phyloP scores from a whole-genome alignment of 35 echinoderm and acorn worm genomes.

The Chiridota heheva region DNA sequence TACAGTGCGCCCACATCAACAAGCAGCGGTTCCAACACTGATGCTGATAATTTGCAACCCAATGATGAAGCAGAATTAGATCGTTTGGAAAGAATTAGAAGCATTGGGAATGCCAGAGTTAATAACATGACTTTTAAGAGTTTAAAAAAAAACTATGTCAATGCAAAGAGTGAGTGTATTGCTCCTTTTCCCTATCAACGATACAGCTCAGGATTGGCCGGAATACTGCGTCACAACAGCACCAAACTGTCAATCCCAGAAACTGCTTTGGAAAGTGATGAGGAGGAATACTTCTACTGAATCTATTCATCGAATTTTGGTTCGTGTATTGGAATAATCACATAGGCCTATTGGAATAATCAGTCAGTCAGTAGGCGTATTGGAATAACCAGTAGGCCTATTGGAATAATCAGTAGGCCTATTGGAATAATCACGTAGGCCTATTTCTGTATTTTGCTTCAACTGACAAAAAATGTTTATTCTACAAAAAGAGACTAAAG shows the following conservation, averaged over 20 bases:
- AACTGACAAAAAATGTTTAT: too few relatives aligned
- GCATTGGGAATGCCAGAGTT: constrained; percentile 55
- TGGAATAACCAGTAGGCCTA: too few relatives aligned
- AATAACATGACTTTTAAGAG: constrained; percentile 78
- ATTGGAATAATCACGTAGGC: too few relatives aligned
- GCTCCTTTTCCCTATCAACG: constrained; percentile 10
- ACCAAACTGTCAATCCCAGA: constrained; percentile 21
- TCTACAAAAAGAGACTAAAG: too few relatives aligned
- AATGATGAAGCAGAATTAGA: background rate
- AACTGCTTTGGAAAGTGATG: constrained; percentile 47
- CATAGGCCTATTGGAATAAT: too few relatives aligned
- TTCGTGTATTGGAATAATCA: too few relatives aligned
- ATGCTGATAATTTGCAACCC: background rate
- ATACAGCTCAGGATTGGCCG: constrained; percentile 31
- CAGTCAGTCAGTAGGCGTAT: too few relatives aligned
- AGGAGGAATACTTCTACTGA: too few relatives aligned
- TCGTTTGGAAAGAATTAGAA: constrained; percentile 29
- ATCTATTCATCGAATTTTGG: too few relatives aligned
- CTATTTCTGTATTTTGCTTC: too few relatives aligned
- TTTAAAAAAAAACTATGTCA: constrained; percentile 35
- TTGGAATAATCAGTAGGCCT: too few relatives aligned
- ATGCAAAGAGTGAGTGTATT: constrained; percentile 15
- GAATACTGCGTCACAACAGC: constrained; percentile 2
- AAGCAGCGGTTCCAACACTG: constrained; percentile 13
- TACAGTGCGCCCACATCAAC: constrained; percentile 62